Percentiles rank a stretch among this genome's conserved stretches.
Evolutionary conservation across 2,113 vertebrate genomes (phyloP).

Genomic region (Marcusenius ussheri): DNA sequence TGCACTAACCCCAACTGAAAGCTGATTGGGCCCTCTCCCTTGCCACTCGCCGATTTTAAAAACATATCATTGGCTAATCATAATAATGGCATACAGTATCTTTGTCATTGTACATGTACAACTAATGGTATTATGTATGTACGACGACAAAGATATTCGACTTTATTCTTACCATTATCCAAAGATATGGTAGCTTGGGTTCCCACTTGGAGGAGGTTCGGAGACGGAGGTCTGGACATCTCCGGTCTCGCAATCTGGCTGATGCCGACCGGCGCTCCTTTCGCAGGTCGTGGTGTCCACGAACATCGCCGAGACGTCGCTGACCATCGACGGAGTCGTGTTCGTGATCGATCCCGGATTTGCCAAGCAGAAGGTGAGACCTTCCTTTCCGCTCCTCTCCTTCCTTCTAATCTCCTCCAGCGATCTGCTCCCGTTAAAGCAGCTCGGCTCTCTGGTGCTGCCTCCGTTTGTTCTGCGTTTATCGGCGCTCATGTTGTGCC

Average conservation of each 20-base stretch:
- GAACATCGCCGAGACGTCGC: slow-evolving; percentile 93
- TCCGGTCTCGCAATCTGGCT: not conserved
- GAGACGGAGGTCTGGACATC: not conserved
- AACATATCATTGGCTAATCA: not conserved
- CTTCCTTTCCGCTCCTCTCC: slow-evolving; percentile 11
- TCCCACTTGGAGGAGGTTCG: not conserved
- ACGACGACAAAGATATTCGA: not conserved
- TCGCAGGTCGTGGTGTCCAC: slow-evolving; percentile 90
- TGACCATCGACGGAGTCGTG: slow-evolving; percentile 93
- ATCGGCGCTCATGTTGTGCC: slow-evolving; percentile 30
- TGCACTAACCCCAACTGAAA: not conserved
- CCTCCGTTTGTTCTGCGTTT: slow-evolving; percentile 61
- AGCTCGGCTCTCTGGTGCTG: slow-evolving; percentile 16
- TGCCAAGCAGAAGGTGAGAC: slow-evolving; percentile 91
- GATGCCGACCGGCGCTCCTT: slow-evolving; percentile 28
- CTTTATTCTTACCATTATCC: not conserved
- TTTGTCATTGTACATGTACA: not conserved
- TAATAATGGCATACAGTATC: not conserved
- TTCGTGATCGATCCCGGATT: slow-evolving; percentile 98
- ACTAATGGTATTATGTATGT: not conserved
- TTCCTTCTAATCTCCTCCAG: slow-evolving; percentile 43
- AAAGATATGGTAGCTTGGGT: not conserved
- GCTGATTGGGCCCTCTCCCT: not conserved
- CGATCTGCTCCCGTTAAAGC: not conserved
- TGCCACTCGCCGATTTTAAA: not conserved